phyloP scores from a whole-genome alignment of 1,140 invertebrate species.

The Gonatopus flavifemur region DNA sequence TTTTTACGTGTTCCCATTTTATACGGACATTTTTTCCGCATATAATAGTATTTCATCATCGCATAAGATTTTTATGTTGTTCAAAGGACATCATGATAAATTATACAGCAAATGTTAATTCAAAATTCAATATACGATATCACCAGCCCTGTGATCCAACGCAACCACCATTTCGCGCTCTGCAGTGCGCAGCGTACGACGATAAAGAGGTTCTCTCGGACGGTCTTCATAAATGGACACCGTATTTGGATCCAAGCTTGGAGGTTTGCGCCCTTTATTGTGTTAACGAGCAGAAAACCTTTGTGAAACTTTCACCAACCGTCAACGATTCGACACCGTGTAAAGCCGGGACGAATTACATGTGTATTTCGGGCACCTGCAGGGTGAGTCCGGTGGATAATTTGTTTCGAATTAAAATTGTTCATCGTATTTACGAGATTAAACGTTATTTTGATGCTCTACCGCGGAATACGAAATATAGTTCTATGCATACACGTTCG shows the following conservation, averaged over 20 bases:
- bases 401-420: too few relatives aligned
- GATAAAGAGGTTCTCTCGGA: conserved; percentile 41
- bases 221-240: conserved; percentile 57
- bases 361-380: conserved; percentile 63
- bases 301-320: conserved; percentile 43
- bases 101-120: too few relatives aligned
- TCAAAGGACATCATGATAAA: too few relatives aligned
- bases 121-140: too few relatives aligned
- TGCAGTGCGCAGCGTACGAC: conserved; percentile 65
- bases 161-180: conserved; percentile 58
- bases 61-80: not conserved
- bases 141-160: conserved; percentile 62
- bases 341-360: conserved; percentile 61
- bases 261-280: conserved; percentile 63
- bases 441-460: too few relatives aligned
- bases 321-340: conserved; percentile 64
- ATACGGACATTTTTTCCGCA: not conserved
- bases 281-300: conserved; percentile 55
- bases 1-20: not conserved
- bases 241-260: conserved; percentile 53
- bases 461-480: too few relatives aligned
- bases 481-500: too few relatives aligned
- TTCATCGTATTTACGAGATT: too few relatives aligned
- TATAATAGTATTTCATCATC: not conserved
- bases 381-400: conserved; percentile 60